Evolutionary conservation across 2,113 vertebrate species (phyloP).

Genomic region (Genyomyrus donnyi): DNA sequence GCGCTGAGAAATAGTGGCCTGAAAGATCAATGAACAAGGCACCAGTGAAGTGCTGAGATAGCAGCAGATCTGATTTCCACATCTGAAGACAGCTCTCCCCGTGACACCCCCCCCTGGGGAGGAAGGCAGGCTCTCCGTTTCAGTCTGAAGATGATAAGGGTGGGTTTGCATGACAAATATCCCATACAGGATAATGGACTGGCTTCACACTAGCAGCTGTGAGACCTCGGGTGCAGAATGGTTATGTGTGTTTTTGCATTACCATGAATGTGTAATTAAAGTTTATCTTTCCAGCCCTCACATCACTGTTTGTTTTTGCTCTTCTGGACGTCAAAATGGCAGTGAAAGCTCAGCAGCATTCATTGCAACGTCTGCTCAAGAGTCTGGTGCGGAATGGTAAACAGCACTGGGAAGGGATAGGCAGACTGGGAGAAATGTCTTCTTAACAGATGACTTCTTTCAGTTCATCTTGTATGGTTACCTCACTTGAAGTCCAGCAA

Average conservation of each 20-base stretch:
- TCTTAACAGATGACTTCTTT: neutral
- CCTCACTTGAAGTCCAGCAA: neutral
- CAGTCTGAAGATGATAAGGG: conserved; percentile 1
- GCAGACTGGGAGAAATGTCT: neutral
- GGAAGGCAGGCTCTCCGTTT: neutral
- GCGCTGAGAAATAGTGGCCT: neutral
- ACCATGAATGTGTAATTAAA: neutral
- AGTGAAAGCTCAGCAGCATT: neutral
- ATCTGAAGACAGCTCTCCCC: neutral
- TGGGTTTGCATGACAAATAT: neutral
- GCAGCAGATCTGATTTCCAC: conserved; percentile 3
- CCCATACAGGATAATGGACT: neutral
- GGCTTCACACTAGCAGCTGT: neutral
- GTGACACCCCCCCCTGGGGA: neutral
- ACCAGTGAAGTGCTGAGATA: neutral
- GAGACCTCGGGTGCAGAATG: neutral
- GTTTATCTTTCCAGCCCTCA: neutral
- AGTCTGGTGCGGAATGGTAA: neutral
- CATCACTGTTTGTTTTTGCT: neutral
- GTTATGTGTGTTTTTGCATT: neutral
- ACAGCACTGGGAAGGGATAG: neutral
- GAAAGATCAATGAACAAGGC: neutral
- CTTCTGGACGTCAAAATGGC: neutral
- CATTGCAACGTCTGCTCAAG: neutral
- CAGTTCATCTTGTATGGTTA: neutral